Evolutionary conservation across 2,113 vertebrate genomes (phyloP).

Genomic region (Callaeas wilsoni): DNA sequence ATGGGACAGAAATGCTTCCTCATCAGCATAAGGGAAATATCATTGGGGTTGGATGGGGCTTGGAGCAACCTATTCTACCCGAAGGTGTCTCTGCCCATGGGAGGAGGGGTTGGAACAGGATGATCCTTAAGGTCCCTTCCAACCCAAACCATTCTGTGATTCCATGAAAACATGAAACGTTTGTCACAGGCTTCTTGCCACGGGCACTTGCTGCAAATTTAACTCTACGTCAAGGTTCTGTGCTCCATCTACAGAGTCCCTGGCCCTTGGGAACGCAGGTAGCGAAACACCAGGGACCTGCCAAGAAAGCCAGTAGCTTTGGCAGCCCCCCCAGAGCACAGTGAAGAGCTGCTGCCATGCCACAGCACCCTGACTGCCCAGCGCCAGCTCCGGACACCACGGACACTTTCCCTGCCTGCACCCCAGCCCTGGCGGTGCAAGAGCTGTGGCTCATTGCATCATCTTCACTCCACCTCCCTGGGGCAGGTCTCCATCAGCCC

Average conservation of each 20-base stretch:
- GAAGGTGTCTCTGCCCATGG: neutral
- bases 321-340: accelerated
- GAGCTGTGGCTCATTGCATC: slow-evolving; percentile 2
- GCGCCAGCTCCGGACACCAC: accelerated
- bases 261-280: neutral
- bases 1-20: neutral
- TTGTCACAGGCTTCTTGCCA: neutral
- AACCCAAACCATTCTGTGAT: neutral
- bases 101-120: neutral
- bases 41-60: neutral
- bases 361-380: accelerated
- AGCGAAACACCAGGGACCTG: neutral
- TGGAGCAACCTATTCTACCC: neutral
- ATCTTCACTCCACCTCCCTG: neutral
- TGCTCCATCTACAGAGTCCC: neutral
- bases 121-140: neutral
- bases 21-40: neutral
- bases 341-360: neutral
- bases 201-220: accelerated
- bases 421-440: neutral
- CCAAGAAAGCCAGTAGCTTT: neutral
- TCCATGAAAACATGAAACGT: neutral
- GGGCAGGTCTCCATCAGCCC: neutral
- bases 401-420: neutral
- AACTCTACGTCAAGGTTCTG: neutral